Evolutionary conservation across 1,140 invertebrate species (phyloP), one percentile per base, ranked within the genome.

Genomic region (Micrasema minimum): DNA sequence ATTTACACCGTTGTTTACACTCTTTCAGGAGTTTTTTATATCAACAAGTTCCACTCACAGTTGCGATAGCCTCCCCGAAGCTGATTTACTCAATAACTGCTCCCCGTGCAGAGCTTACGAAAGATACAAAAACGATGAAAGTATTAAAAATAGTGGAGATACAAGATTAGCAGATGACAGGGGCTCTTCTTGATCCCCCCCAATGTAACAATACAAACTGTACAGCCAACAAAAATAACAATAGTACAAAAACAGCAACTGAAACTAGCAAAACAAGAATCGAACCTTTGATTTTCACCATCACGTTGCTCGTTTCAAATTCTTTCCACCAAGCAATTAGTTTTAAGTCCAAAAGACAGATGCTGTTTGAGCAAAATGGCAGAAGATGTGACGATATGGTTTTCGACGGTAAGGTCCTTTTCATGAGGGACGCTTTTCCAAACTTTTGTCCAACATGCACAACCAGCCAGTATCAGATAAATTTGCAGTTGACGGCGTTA

Each of bases 321-420:
- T 46, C 66, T 20, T 75, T 75, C 51, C 74, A 70, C 38, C 74
- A 75, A n/a, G 48, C 66, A 72, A 12, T 50, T 75, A 18, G 74
- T 75, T 59, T 62, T 75, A 37, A 75, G 64, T 55, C 74, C 67
- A 53, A 53, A 45, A 41, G 74, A 75, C 51, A 48, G 74, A 2
- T 72, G 66, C 38, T 66, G 74, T 51, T 45, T 75, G 14, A 72
- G 70, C 38, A 70, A 75, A 70, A 75, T 75, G 74, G 74, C 74
- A 6, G 70, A 75, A 72, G 74, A 75, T n/a, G n/a, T 23, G 75
- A 76, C 2, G 79, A 79, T 7, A 80, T 81, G 18, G 81, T 80
- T 57, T 93, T 93, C 78, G 90, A 90, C 75, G 90, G n/a, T n/a
- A 92, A 81, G 92, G 92, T 2, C 88, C 90, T n/a, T 9, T 93